phyloP scores from a whole-genome alignment of 2,888 invertebrate genomes.

The Parnassius apollo region DNA sequence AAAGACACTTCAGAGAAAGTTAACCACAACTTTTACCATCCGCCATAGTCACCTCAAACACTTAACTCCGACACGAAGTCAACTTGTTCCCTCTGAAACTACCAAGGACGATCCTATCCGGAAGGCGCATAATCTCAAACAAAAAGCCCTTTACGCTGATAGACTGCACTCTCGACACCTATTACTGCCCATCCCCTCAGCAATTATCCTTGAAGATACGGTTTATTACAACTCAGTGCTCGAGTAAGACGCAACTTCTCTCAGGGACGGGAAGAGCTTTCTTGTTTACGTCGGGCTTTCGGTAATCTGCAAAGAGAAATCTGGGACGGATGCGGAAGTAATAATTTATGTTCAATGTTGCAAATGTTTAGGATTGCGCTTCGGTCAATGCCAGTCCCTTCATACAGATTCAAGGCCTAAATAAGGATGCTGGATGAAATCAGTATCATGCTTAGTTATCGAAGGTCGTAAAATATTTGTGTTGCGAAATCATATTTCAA shows the following conservation, averaged over 20 bases:
- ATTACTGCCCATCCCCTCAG: conserved; percentile 22
- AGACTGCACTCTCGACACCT: conserved; percentile 23
- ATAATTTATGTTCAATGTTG: conserved; percentile 20
- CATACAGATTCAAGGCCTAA: neutral
- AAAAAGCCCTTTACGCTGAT: conserved; percentile 30
- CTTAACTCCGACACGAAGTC: conserved; percentile 23
- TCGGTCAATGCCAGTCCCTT: conserved; percentile 13
- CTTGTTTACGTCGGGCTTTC: conserved; percentile 25
- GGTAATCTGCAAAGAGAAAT: conserved; percentile 16
- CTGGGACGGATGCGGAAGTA: conserved; percentile 15
- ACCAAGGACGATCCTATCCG: conserved; percentile 23
- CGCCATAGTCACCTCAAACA: conserved; percentile 4
- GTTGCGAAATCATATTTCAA: neutral
- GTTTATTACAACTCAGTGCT: conserved; percentile 26
- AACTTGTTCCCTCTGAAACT: conserved; percentile 24
- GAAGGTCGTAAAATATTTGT: neutral
- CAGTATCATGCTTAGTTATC: neutral
- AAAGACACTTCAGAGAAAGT: conserved; percentile 12
- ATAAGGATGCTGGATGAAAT: neutral
- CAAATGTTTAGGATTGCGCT: conserved; percentile 15
- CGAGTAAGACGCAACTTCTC: neutral
- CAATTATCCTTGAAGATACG: conserved; percentile 36
- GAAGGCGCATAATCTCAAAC: conserved; percentile 22
- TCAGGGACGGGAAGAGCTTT: conserved; percentile 11
- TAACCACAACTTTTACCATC: conserved; percentile 10